Evolutionary conservation across 2,113 vertebrate genomes (phyloP).

Genomic region (Callospermophilus lateralis): DNA sequence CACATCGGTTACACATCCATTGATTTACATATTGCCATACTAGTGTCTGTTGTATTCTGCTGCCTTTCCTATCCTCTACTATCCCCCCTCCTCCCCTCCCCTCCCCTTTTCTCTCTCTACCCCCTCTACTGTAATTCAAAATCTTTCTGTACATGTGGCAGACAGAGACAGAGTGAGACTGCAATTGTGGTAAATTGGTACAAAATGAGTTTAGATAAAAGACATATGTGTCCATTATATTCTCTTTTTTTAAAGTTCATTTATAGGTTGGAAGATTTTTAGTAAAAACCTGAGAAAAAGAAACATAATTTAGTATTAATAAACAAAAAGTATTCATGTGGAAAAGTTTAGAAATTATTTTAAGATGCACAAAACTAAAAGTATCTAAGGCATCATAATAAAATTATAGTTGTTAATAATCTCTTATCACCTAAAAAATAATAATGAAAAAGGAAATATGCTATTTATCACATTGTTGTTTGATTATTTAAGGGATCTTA

Average conservation of each 20-base stretch:
- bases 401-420: not conserved
- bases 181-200: not conserved
- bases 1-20: too few relatives aligned
- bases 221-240: not conserved
- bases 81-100: too few relatives aligned
- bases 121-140: too few relatives aligned
- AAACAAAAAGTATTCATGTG: not conserved
- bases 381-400: not conserved
- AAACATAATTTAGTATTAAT: conserved; percentile 40
- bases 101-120: too few relatives aligned
- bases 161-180: not conserved
- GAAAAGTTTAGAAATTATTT: conserved; percentile 46
- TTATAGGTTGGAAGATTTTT: not conserved
- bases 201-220: not conserved
- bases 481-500: not conserved
- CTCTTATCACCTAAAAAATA: not conserved
- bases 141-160: not conserved
- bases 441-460: not conserved
- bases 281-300: not conserved
- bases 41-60: too few relatives aligned
- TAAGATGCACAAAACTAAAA: not conserved
- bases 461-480: not conserved
- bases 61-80: too few relatives aligned
- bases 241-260: not conserved
- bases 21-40: too few relatives aligned